Evolutionary conservation across 2,888 invertebrate species (phyloP).

Genomic region (Macrosiphum euphorbiae): DNA sequence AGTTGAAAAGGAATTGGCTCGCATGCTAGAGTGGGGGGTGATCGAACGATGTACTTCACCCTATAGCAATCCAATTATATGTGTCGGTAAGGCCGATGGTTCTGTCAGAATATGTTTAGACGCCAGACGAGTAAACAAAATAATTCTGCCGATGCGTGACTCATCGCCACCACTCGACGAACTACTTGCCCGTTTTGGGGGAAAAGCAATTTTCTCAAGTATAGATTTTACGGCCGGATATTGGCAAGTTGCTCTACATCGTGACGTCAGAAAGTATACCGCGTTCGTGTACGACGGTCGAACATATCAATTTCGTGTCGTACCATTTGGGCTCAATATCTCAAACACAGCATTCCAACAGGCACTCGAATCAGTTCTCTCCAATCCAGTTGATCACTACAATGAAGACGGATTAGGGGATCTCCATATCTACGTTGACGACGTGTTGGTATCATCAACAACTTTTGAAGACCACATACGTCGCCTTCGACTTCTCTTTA

Average conservation of each 20-base stretch:
- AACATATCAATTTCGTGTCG: too few species aligned
- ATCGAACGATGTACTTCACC: background rate
- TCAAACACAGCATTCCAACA: background rate
- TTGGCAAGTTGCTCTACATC: too few species aligned
- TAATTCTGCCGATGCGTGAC: too few species aligned
- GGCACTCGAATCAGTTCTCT: background rate
- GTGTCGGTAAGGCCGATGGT: background rate
- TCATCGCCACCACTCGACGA: background rate
- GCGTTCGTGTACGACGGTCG: too few species aligned
- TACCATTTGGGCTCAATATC: slow-evolving; percentile 9
- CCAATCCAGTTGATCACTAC: background rate
- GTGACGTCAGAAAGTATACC: too few species aligned
- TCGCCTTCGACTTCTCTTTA: background rate
- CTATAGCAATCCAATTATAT: background rate
- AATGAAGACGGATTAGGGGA: background rate
- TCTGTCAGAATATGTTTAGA: slow-evolving; percentile 8
- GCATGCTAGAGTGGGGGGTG: background rate
- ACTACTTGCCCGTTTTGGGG: background rate
- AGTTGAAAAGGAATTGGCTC: background rate
- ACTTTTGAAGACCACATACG: background rate
- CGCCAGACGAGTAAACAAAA: background rate
- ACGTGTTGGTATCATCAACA: background rate
- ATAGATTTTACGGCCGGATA: background rate
- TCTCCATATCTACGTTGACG: background rate
- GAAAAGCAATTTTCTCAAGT: background rate